Evolutionary conservation across 2,888 invertebrate genomes (phyloP).

Genomic region (Eurytoma adleriae): DNA sequence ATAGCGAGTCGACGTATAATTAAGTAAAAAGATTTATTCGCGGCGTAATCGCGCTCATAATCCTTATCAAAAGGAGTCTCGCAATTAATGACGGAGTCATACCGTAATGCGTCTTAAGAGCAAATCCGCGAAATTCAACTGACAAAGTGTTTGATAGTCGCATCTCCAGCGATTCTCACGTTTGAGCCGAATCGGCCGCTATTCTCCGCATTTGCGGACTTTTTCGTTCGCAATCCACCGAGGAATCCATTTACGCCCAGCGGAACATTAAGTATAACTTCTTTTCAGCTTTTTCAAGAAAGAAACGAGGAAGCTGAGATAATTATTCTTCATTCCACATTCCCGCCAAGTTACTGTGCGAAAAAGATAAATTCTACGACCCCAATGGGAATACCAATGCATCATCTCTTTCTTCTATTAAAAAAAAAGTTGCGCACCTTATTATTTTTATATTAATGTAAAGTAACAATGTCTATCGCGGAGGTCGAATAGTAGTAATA

Average conservation of each 20-base stretch:
- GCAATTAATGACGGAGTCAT: no score
- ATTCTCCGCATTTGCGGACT: neutral
- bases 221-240: neutral
- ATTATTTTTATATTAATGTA: no score
- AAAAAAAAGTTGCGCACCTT: no score
- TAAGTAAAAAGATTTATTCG: no score
- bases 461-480: no score
- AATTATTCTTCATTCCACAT: conserved; percentile 10
- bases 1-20: no score
- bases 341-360: neutral
- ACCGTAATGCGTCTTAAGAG: no score
- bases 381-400: neutral
- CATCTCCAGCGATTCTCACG: neutral
- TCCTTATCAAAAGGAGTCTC: no score
- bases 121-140: no score
- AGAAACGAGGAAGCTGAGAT: conserved; percentile 1
- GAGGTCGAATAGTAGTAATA: no score
- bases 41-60: no score
- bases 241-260: neutral
- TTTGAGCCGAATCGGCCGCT: neutral
- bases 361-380: conserved; percentile 19
- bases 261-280: neutral
- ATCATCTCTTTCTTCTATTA: no score
- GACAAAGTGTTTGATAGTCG: neutral
- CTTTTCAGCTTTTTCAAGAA: neutral